Base-by-base conservation (phyloP, 2,797 vertebrate genomes). In the Chrysocyon brachyurus region DNA sequence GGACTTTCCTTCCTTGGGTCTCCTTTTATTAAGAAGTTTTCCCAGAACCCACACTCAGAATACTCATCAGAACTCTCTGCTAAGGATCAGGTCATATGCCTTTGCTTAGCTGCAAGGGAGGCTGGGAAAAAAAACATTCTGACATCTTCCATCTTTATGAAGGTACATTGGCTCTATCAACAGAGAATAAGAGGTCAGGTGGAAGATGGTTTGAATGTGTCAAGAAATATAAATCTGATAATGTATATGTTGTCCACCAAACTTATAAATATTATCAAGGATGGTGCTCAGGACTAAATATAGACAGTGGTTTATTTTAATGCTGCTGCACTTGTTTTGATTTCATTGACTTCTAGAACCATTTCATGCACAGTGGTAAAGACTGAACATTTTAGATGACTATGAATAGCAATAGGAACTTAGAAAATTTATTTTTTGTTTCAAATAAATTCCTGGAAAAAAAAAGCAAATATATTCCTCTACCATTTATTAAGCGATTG, bases 341-440 rank as follows among this genome's bases (percentile, higher is more conserved):
- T 72, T 77, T 87, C 56, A 72, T 1, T 73, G 84, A 31, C 33
- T 14, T 87, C 19, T 77, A 92, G 85, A 81, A 61, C 22, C 40
- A 79, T 56, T 36, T 49, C 56, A 26, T 46, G 31, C 7, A 57
- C 56, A 68, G 57, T 52, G 40, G 59, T 70, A 83, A 73, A 79
- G 92, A 94, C 28, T 12, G 19, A 75, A 64, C 7, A 56, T 82
- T 73, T 82, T 68, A 54, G 26, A 90, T 78, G 52, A 78, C 16
- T 21, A 72, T 57, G n/a, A 95, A 90, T 77, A 85, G 46, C 54
- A 91, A 84, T 2, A 82, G 26, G 78, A 94, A 90, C 40, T 86
- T 31, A 15, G 17, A 96, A 31, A 49, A 68, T 70, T 91, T 63
- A 15, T 63, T 82, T 82, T 90, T 79, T 28, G 46, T 84, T 96